Conservation (phyloP, 2,797 vertebrate species). For the Anguilla megastoma region DNA sequence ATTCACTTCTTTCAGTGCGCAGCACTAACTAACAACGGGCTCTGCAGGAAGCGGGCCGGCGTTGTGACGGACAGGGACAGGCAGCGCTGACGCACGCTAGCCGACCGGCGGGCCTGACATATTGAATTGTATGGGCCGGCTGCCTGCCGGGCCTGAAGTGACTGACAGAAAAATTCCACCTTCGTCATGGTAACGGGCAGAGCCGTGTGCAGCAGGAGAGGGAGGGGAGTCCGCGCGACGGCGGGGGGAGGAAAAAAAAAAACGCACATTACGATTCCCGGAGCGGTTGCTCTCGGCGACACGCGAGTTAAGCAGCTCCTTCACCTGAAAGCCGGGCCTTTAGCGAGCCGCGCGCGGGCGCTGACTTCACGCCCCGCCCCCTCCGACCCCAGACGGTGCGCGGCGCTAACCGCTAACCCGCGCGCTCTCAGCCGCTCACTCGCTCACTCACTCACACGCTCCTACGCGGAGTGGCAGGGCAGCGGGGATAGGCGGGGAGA, state of each 20-base stretch:
- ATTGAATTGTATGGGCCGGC: not conserved
- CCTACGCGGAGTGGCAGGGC: no score
- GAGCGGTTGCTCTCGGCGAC: not conserved
- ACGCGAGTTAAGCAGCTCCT: not conserved
- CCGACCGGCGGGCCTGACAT: not conserved
- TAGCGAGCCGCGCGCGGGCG: not conserved
- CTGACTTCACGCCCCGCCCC: not conserved
- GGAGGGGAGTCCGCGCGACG: not conserved
- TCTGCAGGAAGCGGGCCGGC: not conserved
- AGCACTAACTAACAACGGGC: not conserved
- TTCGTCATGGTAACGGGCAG: not conserved
- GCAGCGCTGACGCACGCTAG: not conserved
- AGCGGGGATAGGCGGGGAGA: not conserved
- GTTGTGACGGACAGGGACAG: not conserved
- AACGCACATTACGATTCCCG: not conserved
- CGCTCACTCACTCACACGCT: not conserved
- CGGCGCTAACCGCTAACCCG: not conserved
- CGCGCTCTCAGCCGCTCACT: no score
- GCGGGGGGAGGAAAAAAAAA: not conserved
- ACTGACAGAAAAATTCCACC: not conserved
- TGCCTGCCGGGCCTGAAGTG: not conserved
- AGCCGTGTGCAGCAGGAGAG: not conserved
- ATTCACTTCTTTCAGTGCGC: not conserved
- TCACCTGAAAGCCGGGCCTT: not conserved
- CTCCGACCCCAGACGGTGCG: not conserved